Base-by-base conservation (phyloP, 2,888 invertebrate genomes). In the Pedicia rivosa region DNA sequence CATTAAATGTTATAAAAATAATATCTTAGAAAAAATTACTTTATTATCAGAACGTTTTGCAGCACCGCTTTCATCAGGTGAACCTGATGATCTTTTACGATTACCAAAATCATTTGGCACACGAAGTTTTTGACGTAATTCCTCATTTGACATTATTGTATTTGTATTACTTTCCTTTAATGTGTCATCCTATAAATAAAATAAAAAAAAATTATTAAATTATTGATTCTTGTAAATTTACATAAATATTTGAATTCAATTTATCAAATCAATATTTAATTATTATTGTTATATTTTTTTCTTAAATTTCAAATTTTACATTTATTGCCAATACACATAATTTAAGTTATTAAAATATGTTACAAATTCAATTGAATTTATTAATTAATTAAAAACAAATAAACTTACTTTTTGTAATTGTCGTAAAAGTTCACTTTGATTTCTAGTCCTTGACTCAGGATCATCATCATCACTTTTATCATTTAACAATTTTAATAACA, bases 391-490 rank as follows among this genome's bases (percentile, higher is more conserved):
- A n/a, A n/a, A n/a, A n/a, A n/a, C n/a, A n/a, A n/a, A n/a, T n/a
- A n/a, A n/a, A n/a, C 19, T 13, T 32, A 32, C 32, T 46, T 63
- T 63, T 41, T 63, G 57, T 28, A 63, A 47, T 46, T 71, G 70
- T 2, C 70, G 68, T 42, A 71, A 59, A 19, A 72, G 54, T 36
- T 69, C 72, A 47, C 70, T 68, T 34, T 64, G 62, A 47, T 32
- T 37, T 36, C 32, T 45, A 46, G 60, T 38, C 48, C 45, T 22
- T 67, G 47, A 67, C 65, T 45, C 63, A 63, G 77, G 78, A 40
- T 75, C 74, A 47, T 83, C 83, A 47, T 82, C 81, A 48, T 83
- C 83, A 41, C 74, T 78, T 59, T 79, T 82, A 45, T 83, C 81
- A 54, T 83, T 86, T 43, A 86, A 64, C 57, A 87, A 70, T 81